Conservation (phyloP, 1,140 invertebrate genomes). For the Pachypeltis micranthus region DNA sequence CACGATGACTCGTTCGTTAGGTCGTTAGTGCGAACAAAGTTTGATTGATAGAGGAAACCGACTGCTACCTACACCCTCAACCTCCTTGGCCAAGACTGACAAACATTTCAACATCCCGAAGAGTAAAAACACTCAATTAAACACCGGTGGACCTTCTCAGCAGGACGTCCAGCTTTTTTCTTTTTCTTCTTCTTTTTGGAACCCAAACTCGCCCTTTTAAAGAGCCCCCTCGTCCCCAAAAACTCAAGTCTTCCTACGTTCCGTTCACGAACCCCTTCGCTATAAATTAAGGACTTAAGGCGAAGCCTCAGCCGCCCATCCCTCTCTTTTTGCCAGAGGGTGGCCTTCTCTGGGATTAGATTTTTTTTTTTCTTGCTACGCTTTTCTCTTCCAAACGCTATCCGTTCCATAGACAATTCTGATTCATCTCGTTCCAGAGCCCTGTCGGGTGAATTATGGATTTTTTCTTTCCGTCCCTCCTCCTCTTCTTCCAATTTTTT, state of each 20-base stretch:
- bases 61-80: too few relatives aligned
- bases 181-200: neutral
- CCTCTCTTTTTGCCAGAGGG: conserved; percentile 2
- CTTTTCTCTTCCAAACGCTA: neutral
- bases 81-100: neutral
- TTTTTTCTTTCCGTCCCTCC: too few relatives aligned
- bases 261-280: too few relatives aligned
- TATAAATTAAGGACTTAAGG: neutral
- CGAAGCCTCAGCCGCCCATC: neutral
- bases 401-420: neutral
- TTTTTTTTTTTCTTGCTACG: neutral
- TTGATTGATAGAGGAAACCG: too few relatives aligned
- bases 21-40: too few relatives aligned
- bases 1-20: too few relatives aligned
- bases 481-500: too few relatives aligned
- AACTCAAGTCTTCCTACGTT: too few relatives aligned
- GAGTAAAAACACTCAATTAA: too few relatives aligned
- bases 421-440: neutral
- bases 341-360: neutral
- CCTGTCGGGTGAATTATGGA: conserved; percentile 2
- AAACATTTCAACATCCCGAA: neutral
- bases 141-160: too few relatives aligned
- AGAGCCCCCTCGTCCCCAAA: too few relatives aligned
- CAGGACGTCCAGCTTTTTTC: neutral
- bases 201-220: neutral